Conservation (phyloP, 2,888 invertebrate genomes). For the Sphaeridia pumilis region DNA sequence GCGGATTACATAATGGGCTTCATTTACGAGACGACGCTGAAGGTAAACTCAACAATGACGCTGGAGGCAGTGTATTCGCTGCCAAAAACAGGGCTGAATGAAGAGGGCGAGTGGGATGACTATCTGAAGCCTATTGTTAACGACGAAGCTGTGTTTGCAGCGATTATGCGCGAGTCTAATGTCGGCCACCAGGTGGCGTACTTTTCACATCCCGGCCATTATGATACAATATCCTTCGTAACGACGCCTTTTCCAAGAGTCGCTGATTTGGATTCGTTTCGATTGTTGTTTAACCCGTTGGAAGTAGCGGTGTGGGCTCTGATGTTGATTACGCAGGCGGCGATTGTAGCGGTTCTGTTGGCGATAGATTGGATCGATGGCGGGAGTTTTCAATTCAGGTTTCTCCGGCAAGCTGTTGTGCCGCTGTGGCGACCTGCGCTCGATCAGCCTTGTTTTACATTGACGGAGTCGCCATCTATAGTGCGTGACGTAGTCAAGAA, state of each 20-base stretch:
- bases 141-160: neutral
- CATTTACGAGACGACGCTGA: neutral
- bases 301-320: neutral
- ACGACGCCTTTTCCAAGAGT: slow-evolving; percentile 4
- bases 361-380: neutral
- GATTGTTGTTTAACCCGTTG: neutral
- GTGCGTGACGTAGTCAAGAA: neutral
- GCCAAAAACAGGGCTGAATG: slow-evolving; percentile 1
- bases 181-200: neutral
- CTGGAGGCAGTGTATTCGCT: neutral
- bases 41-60: slow-evolving; percentile 1
- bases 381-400: neutral
- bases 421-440: neutral
- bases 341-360: neutral
- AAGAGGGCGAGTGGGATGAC: slow-evolving; percentile 7
- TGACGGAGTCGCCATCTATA: no score
- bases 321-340: neutral
- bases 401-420: neutral
- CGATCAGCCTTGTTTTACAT: neutral
- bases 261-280: neutral
- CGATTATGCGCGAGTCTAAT: neutral
- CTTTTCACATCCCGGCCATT: neutral
- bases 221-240: slow-evolving; percentile 5
- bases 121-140: slow-evolving; percentile 1
- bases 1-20: neutral